Evolutionary conservation across 2,113 vertebrate genomes (phyloP).

Genomic region (Nothocercus julius): DNA sequence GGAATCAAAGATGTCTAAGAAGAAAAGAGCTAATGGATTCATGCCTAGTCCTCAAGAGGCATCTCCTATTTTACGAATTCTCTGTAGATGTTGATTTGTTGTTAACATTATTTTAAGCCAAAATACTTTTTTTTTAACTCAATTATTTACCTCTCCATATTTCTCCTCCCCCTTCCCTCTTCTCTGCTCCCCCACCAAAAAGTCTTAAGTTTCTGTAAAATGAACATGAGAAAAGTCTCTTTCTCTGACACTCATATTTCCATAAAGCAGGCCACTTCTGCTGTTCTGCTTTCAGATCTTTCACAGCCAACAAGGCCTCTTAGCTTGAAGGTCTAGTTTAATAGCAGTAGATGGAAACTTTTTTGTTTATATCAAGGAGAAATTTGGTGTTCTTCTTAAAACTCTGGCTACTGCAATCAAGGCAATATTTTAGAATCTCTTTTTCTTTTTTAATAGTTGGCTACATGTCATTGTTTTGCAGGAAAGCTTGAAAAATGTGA

Average conservation of each 20-base stretch:
- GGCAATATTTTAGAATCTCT: not conserved
- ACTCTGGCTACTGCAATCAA: not conserved
- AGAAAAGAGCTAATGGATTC: conserved; percentile 21
- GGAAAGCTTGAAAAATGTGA: not conserved
- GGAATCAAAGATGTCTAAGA: not conserved
- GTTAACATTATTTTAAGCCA: not conserved
- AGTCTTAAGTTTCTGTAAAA: conserved; percentile 30
- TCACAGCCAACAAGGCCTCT: not conserved
- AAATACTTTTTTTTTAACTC: not conserved
- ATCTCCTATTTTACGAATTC: conserved; percentile 54
- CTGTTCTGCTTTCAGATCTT: not conserved
- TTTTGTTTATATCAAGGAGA: not conserved
- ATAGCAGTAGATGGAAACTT: not conserved
- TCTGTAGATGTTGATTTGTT: not conserved
- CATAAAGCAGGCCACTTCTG: conserved; percentile 11
- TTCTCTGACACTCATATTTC: not conserved
- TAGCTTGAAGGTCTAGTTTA: conserved; percentile 28
- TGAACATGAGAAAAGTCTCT: not conserved
- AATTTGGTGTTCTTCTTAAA: not conserved
- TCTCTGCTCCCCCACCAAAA: not conserved
- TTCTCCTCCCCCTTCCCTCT: not conserved
- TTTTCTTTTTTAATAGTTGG: not conserved
- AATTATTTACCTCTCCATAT: not conserved
- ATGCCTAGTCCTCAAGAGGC: conserved; percentile 58
- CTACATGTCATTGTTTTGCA: not conserved